Base-by-base conservation (phyloP, 2,888 invertebrate species). In the Drosophila tripunctata region DNA sequence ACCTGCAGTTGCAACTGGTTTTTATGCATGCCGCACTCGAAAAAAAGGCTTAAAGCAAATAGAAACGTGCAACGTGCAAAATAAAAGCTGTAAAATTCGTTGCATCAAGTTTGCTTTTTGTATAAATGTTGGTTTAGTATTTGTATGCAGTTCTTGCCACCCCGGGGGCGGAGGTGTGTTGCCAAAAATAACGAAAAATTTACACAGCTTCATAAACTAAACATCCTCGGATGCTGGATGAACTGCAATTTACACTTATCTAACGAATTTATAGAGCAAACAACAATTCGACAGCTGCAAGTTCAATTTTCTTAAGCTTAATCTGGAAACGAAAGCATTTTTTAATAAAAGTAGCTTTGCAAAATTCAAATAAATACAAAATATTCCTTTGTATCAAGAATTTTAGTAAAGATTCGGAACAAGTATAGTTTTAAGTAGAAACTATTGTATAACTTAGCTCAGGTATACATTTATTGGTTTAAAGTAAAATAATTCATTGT, bases 1-100 rank as follows among this genome's bases (percentile, higher is more conserved):
- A 43, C 38, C 41, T 57, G 51, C 43, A 48, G 57, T 36, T 77
- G 87, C 87, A 86, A 86, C 80, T 83, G 87, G 87, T 80, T 86
- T 79, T 79, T 65, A 60, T 75, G 75, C 67, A 41, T 38, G n/a
- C 22, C 36, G 51, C 64, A 44, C 58, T 51, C 58, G 43, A 62
- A 72, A 81, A 74, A 75, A 78, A 62, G 65, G 80, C 80, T 79
- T 67, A 76, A 61, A 69, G 83, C 80, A 63, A 81, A 78, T 68
- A 58, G 72, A 80, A 80, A 71, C 64, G 62, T 67, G 44, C 27
- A 56, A 52, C n/a, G n/a, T n/a, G n/a, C 43, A 66, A 50, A 41
- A 17, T 43, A 14, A 56, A 48, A 66, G 52, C 2, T 8, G 27
- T 27, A 27, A 27, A 56, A 38, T 30, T 14, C 54, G 75, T 70